phyloP scores from a whole-genome alignment of 1,140 invertebrate genomes.

The Fopius arisanus region DNA sequence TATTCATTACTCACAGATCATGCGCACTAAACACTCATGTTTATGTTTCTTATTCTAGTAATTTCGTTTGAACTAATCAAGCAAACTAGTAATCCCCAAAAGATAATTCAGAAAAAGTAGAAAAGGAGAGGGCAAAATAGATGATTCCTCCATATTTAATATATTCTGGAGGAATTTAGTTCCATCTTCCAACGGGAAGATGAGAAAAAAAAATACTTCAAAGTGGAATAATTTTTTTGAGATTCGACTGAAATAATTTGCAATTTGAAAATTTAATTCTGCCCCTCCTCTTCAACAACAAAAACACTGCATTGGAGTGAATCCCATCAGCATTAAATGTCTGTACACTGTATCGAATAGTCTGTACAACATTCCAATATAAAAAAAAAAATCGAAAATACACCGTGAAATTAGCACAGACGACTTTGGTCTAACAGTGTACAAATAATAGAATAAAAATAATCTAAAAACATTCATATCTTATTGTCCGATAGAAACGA shows the following conservation, averaged over 20 bases:
- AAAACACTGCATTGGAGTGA: constrained; percentile 12
- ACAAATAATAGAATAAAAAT: constrained; percentile 2
- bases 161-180: neutral
- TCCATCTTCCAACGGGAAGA: too few species aligned
- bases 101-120: constrained; percentile 37
- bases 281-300: neutral
- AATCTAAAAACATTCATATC: neutral
- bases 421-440: constrained; percentile 4
- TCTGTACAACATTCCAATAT: neutral
- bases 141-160: neutral
- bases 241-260: neutral
- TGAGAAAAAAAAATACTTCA: too few species aligned
- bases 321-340: constrained; percentile 1
- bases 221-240: too few species aligned
- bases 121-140: constrained; percentile 28
- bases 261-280: constrained; percentile 3
- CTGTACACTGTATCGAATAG: constrained; percentile 1
- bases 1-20: constrained; percentile 57
- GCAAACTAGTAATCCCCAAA: constrained; percentile 43
- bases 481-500: constrained; percentile 28
- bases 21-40: constrained; percentile 59
- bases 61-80: constrained; percentile 51
- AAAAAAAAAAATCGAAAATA: constrained; percentile 5
- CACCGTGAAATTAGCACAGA: constrained; percentile 7
- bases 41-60: neutral